Evolutionary conservation across 2,797 vertebrate genomes (phyloP), one percentile per base, ranked within the genome.

Genomic region (Propithecus perrieri): DNA sequence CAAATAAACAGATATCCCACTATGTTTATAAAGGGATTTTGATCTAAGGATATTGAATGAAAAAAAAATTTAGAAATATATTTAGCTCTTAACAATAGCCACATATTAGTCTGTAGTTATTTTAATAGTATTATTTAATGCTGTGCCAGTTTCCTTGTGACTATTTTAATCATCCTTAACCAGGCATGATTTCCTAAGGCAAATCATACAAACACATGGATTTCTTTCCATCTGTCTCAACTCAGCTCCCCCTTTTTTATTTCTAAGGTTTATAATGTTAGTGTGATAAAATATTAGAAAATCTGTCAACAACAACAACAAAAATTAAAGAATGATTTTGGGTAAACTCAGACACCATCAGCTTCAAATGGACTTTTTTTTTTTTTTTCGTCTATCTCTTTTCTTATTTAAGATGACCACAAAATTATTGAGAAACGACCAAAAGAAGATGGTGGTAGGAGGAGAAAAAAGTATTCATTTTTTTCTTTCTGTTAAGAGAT

Each of bases 101-200:
- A 33, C 2, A 63, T 46, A 79, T 53, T 92, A 85, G 18, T 81
- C 65, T 75, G 5, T 28, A 90, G 38, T 95, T 96, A 95, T 96
- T 95, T 94, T 94, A 89, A 87, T 59, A 65, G 67, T 85, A 89
- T 94, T 85, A 48, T 85, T 28, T 97, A 94, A 95, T 81, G 13
- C 18, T 69, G 4, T 94, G 53, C 38, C 65, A 71, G 46, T 71
- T 89, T 92, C 74, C 63, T 87, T 59, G 30, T 85, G 76, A 61
- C 55, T 96, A 26, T 95, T 97, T 97, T 89, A 91, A 80, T 91
- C 59, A 96, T 72, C 14, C 8, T 57, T 81, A 61, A 63, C 22
- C 69, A 84, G 46, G 35, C 22, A 75, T 94, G 50, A 97, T 83
- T 95, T 98, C 71, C 93, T 88, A 59, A 57, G 35, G 78, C 30